Conservation (phyloP, 2,113 vertebrate genomes). For the Protobothrops mucrosquamatus region DNA sequence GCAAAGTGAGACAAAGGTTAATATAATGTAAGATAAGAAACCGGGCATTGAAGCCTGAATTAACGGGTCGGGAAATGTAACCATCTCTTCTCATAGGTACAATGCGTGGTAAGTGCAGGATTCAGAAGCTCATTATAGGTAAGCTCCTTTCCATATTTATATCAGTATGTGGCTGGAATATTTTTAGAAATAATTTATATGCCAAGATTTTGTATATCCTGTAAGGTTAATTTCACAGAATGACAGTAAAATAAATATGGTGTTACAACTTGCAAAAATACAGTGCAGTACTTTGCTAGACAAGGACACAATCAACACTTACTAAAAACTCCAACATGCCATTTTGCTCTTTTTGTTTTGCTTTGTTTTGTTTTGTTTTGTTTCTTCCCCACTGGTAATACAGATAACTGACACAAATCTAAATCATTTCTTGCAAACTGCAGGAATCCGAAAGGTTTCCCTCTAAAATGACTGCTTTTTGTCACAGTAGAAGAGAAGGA, state of each 20-base stretch:
- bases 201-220: background rate
- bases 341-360: background rate
- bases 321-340: background rate
- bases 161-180: background rate
- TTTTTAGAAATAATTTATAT: background rate
- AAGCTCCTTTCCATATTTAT: background rate
- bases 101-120: background rate
- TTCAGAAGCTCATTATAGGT: slow-evolving; percentile 18
- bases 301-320: background rate
- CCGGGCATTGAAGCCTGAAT: background rate
- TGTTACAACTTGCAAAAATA: background rate
- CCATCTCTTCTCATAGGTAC: background rate
- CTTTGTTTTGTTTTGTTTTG: background rate
- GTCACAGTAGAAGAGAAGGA: background rate
- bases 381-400: background rate
- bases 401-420: background rate
- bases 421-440: background rate
- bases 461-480: background rate
- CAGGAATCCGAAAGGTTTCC: background rate
- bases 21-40: slow-evolving; percentile 25
- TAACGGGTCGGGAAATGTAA: slow-evolving; percentile 2
- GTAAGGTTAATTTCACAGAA: background rate
- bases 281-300: background rate
- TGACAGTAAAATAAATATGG: background rate
- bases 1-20: slow-evolving; percentile 16